Base-by-base conservation (phyloP, 2,113 vertebrate species). In the Oncorhynchus masou region DNA sequence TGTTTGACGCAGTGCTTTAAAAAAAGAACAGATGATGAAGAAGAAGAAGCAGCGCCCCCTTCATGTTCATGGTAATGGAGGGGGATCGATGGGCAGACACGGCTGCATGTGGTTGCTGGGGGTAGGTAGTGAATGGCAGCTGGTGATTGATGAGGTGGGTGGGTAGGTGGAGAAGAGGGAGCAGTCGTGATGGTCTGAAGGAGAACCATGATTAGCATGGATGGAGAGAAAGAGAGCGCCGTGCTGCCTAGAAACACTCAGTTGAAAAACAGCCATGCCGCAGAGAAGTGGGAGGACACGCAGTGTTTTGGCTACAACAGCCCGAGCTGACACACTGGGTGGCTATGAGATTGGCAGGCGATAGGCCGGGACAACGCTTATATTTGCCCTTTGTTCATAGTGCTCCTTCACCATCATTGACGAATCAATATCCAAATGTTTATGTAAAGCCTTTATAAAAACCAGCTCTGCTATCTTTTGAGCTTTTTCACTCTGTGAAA, bases 1-100 rank as follows among this genome's bases (percentile, higher is more conserved):
- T 79, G 48, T 89, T 88, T 89, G 85, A 88, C 88, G 86, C 88
- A 89, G 88, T 88, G 88, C 79, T 81, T 83, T 69, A 84, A 84
- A 89, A 80, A 91, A 90, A 71, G 78, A 79, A 73, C 73, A 74
- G 68, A 75, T 82, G 70, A 67, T 74, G 84, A 24, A 24, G 71
- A 59, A 68, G 4, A 64, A 74, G 34, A 9, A 24, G 49, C 66
- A 39, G 48, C 75, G 84, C 76, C 73, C 68, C 24, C 83, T 79
- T 81, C 67, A 82, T 82, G 77, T 84, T 81, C 76, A 77, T 73
- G 79, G 70, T 60, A 75, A 79, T 20, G 73, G 74, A 77, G 12
- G 49, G 65, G 22, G 78, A 88, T 93, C 81, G 84, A 92, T 88
- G 77, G 77, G 54, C 83, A 71, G 74, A 71, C 70, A 78, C 49